Evolutionary conservation across 2,113 vertebrate genomes (phyloP).

Genomic region (Noctilio leporinus): DNA sequence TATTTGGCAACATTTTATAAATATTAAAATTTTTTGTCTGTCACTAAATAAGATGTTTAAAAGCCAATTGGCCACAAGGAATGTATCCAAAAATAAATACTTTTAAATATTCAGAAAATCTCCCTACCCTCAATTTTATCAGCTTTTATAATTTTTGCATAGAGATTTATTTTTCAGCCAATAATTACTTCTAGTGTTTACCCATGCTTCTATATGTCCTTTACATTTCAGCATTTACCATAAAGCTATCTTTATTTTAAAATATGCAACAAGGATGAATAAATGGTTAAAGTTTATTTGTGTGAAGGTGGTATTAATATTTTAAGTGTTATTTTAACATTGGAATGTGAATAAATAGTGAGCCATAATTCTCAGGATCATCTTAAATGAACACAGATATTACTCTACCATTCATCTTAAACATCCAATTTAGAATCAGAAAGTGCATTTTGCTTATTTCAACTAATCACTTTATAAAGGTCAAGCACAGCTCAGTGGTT

Average conservation of each 20-base stretch:
- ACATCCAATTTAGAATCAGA: not conserved
- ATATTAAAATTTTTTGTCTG: not conserved
- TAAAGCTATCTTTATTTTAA: not conserved
- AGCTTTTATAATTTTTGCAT: slow-evolving; percentile 23
- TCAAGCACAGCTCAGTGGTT: not conserved
- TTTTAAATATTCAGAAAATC: not conserved
- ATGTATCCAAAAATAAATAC: slow-evolving; percentile 20
- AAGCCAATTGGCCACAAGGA: not conserved
- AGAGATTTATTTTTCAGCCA: slow-evolving; percentile 16
- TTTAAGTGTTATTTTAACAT: slow-evolving; percentile 25
- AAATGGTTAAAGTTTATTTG: not conserved
- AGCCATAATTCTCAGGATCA: not conserved
- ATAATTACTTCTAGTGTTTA: not conserved
- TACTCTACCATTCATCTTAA: not conserved
- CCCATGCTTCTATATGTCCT: not conserved
- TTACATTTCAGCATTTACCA: not conserved
- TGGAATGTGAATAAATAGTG: not conserved
- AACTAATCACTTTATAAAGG: slow-evolving; percentile 16
- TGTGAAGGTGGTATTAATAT: not conserved
- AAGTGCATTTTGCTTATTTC: slow-evolving; percentile 33
- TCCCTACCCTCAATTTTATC: not conserved
- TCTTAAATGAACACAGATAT: slow-evolving; percentile 1
- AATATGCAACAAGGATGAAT: not conserved
- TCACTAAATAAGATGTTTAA: not conserved
- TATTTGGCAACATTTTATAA: not conserved